Conservation (phyloP, 2,113 vertebrate species). For the Anoura caudifer region DNA sequence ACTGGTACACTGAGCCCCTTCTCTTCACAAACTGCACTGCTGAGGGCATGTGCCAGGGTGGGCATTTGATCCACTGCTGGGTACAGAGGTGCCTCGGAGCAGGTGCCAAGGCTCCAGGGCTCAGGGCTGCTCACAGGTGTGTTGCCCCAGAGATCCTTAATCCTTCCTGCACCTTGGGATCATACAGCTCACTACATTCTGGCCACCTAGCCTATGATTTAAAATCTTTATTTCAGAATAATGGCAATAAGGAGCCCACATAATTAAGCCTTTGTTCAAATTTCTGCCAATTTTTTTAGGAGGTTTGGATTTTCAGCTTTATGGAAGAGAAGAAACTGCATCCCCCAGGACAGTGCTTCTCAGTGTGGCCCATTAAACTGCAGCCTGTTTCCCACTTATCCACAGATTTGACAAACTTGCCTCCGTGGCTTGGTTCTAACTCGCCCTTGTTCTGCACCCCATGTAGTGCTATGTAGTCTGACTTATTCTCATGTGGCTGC, state of each 20-base stretch:
- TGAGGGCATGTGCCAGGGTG: background rate
- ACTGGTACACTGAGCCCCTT: fast-evolving
- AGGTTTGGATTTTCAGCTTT: constrained; percentile 14
- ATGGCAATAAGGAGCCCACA: background rate
- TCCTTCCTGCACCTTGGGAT: background rate
- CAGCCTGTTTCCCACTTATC: background rate
- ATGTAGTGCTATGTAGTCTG: background rate
- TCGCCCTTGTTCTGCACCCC: background rate
- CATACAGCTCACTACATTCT: background rate
- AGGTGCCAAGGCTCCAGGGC: background rate
- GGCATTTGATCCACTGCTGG: background rate
- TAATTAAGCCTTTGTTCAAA: background rate
- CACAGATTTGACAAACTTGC: constrained; percentile 3
- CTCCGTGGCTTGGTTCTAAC: background rate
- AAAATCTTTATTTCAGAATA: constrained; percentile 29
- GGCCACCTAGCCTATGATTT: background rate
- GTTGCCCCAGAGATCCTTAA: background rate
- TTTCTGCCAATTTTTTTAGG: background rate
- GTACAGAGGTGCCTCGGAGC: background rate
- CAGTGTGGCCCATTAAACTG: background rate
- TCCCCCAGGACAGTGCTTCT: background rate
- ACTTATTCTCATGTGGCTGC: background rate
- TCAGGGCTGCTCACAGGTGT: background rate
- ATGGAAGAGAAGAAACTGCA: constrained; percentile 7
- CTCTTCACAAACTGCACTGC: background rate